Evolutionary conservation across 1,140 invertebrate genomes (phyloP), one percentile per base, ranked within the genome.

Genomic region (Thaumatotibia leucotreta): DNA sequence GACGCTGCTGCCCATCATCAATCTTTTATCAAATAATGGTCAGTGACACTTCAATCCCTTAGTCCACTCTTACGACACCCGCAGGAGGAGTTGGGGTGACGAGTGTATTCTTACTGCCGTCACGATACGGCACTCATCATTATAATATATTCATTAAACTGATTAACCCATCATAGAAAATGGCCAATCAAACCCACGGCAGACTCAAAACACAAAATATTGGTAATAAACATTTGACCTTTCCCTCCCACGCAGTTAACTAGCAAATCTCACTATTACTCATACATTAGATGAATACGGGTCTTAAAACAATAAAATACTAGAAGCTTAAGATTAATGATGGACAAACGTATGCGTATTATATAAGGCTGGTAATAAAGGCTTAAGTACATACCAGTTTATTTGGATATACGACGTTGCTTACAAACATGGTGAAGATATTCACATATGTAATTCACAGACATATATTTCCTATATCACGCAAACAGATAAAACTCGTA

Each of bases 311-410:
- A 58, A 58, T 58, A 58, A 58, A 58, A 35, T 61, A 58, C 64
- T 23, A 66, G 52, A 23, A 66, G 32, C 22, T 10, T 45, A 20
- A 45, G 66, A 67, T 67, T 67, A 54, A 67, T 23, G 58, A 58
- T 27, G 23, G 52, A 49, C 27, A 4, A 22, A 52, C 66, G 31
- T 67, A 67, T 67, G 33, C 22, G 54, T 66, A 67, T 67, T 67
- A 67, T 27, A 23, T 17, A 8, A 14, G 65, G 27, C 20, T 58
- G 24, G 23, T 14, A 22, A 50, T 29, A 20, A 63, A 32, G 61
- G 24, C 65, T 23, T 33, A 67, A 67, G 61, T 14, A 35, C 49
- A 61, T 66, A 31, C 31, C 6, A 45, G 32, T 63, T 63, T 63
- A 11, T 49, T 35, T 61, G 5, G 24, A 14, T 31, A 63, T 67